Percentiles rank a stretch among this genome's conserved stretches.
These are phyloP conservation scores for Hypocryptadius cinnamomeus DNA, from an alignment of 2,113 vertebrate genomes.

Conservation along the genomic window DNA sequence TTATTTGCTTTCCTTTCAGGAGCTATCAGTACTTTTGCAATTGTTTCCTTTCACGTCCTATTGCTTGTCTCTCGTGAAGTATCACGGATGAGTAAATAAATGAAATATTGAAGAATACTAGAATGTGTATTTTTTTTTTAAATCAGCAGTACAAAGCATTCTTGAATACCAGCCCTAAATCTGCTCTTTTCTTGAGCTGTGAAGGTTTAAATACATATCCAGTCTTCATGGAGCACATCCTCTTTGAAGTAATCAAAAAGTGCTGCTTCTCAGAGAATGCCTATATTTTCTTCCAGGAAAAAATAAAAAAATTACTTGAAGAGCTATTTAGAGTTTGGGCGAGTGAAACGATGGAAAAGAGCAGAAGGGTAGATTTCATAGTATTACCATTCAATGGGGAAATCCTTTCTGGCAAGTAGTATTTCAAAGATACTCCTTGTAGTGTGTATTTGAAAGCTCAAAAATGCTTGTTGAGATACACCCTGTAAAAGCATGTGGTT, in stretches of 20 bases:
- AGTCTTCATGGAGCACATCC: not conserved
- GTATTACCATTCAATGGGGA: not conserved
- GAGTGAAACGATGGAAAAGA: not conserved
- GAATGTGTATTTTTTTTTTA: not conserved
- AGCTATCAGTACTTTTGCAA: not conserved
- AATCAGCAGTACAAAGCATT: not conserved
- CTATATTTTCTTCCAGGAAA: not conserved
- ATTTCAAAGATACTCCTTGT: not conserved
- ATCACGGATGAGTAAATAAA: not conserved
- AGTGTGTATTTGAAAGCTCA: not conserved
- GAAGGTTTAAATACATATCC: not conserved
- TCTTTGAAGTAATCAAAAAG: not conserved
- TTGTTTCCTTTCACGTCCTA: not conserved
- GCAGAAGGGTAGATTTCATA: not conserved
- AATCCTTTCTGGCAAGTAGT: not conserved
- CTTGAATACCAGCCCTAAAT: not conserved
- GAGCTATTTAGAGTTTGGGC: not conserved
- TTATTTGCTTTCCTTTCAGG: not conserved
- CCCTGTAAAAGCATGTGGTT: not conserved
- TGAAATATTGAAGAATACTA: not conserved
- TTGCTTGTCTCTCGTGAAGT: not conserved
- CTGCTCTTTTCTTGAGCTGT: not conserved
- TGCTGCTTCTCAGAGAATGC: not conserved
- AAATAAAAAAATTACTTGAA: not conserved
- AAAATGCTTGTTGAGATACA: not conserved